Evolutionary conservation across 2,888 invertebrate genomes (phyloP), one percentile per base, ranked within the genome.

Genomic region (Drymonia ruficornis): DNA sequence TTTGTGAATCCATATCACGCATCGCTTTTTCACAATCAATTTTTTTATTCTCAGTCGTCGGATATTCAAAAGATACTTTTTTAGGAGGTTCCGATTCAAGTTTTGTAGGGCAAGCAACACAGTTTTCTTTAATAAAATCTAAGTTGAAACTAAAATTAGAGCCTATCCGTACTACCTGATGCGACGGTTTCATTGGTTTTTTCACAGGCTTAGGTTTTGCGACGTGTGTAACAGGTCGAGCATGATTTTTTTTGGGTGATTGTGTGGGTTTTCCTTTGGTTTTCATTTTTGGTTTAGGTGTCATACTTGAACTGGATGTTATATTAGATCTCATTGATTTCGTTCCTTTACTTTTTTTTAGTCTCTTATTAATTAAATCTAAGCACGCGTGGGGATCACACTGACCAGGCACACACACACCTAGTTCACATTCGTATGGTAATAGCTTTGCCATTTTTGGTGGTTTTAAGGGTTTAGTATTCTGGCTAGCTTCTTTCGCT

Each of bases 391-490:
- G 61, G 29, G 78, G 78, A 59, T 81, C 59, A 53, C 80, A 78
- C 54, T 76, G 50, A 4, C 72, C 80, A 19, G 80, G 78, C 29
- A 71, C 42, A 52, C 80, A 79, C 28, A 73, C 56, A 43, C 67
- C 70, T 42, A 78, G 78, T 56, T 76, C 74, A 62, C 78, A 74
- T 69, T 78, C 77, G 56, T 78, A 76, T 1, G 73, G 72, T 50
- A 73, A 57, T 15, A 78, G 51, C 16, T 66, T 63, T 13, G 48
- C n/a, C 11, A 52, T 23, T 46, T 55, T 49, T 28, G 42, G 29
- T 12, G 19, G 47, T 29, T 58, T 52, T 42, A 36, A 16, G 9
- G 16, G 36, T 34, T 45, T 53, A 46, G 53, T 70, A 55, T 67
- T 71, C 38, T 70, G 66, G 43, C 59, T 38, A 49, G 65, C 36